A percentile compares a stretch with the other conserved stretches of the same genome.
Conservation (phyloP, 2,888 invertebrate species). For the Aspidapion aeneum region DNA sequence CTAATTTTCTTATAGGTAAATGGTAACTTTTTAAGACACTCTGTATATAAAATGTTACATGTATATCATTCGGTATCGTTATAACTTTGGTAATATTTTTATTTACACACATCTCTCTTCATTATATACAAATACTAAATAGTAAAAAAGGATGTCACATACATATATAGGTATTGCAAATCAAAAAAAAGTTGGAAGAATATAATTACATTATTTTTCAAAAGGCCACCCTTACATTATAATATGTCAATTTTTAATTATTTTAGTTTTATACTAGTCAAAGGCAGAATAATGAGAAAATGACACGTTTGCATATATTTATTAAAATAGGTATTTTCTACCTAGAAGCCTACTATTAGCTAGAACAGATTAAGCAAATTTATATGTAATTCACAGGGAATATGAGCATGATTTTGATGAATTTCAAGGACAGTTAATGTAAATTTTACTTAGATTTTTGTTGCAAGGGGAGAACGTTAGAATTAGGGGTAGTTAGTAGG, state of each 20-base stretch:
- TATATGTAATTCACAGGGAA: too few relatives aligned
- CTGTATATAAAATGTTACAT: slow-evolving; percentile 3
- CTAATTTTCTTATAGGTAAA: background rate
- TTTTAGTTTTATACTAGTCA: background rate
- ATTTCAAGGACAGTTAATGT: too few relatives aligned
- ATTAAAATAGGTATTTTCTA: background rate
- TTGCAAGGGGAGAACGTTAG: slow-evolving; percentile 10
- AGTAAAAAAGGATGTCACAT: slow-evolving; percentile 16
- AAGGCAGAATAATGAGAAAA: background rate
- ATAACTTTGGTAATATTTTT: slow-evolving; percentile 43
- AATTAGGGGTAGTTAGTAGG: slow-evolving; percentile 16
- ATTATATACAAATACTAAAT: slow-evolving; percentile 43
- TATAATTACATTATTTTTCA: slow-evolving; percentile 22
- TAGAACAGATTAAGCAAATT: too few relatives aligned
- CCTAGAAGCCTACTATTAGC: too few relatives aligned
- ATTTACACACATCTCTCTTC: slow-evolving; percentile 40
- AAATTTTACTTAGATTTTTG: background rate
- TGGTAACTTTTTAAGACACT: background rate
- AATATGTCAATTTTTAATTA: slow-evolving; percentile 26
- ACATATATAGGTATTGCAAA: background rate
- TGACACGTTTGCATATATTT: background rate
- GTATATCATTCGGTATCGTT: slow-evolving; percentile 29
- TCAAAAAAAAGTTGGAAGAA: background rate
- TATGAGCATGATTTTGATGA: too few relatives aligned
- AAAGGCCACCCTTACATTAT: slow-evolving; percentile 33